Evolutionary conservation across 92 coral and sea anemone genomes (phyloP), one percentile per base, ranked within the genome.

Genomic region (Blastomussa wellsi): DNA sequence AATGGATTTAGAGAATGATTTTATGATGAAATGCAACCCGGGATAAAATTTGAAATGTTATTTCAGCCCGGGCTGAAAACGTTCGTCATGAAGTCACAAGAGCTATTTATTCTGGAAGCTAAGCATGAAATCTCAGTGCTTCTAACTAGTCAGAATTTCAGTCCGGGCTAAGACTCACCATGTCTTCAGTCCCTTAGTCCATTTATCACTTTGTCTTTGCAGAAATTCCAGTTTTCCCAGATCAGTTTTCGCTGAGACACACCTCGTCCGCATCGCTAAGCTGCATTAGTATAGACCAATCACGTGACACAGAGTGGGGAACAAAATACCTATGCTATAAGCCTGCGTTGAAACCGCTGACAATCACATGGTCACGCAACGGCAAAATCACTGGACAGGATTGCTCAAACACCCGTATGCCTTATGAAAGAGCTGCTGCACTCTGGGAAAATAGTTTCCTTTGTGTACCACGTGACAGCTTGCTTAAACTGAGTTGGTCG

Each of bases 241-340:
- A 82, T 22, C 93, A 94, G 47, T 94, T 94, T 76, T 82, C 79
- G 20, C 73, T 83, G 75, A 57, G 80, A 28, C 52, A 85, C 10
- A 76, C 86, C 7, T 39, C 79, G 1, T 77, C 79, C 15, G 16
- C 82, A 7, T 44, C 78, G 9, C 81, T 88, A 19, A 39, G 41
- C 41, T 94, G 98, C 77, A 79, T 88, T 36, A 53, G 72, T 7
- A 78, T 94, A 8, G 39, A 86, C 82, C 95, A 92, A 48, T 88
- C 95, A n/a, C 89, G 78, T 36, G 98, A 94, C 83, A 81, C 35
- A 80, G 68, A 82, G 72, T 94, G 98, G 98, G 79, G 76, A 44
- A 74, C 75, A 8, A 86, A 52, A 81, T 92, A 80, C 82, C 88
- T 94, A 10, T 94, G 98, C 82, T 85, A 90, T 48, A 87, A 90